These are phyloP conservation scores for Pandion haliaetus DNA, from an alignment of 2,113 vertebrate species.

Conservation along the genomic window DNA sequence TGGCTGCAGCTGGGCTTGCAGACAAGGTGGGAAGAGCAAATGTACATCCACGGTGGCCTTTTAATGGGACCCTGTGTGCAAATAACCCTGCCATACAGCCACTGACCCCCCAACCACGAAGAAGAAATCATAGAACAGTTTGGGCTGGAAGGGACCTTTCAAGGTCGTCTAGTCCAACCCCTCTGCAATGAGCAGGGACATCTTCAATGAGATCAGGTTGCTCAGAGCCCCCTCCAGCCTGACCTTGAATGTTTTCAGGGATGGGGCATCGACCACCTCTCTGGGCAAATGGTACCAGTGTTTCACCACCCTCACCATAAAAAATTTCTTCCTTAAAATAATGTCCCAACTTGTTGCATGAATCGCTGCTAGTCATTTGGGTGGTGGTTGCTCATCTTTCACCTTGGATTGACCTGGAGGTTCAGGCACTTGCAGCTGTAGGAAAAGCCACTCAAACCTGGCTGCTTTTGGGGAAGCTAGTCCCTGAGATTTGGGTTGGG, in stretches of 20 bases:
- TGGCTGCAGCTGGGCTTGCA: not conserved
- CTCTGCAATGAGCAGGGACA: not conserved
- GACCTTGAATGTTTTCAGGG: not conserved
- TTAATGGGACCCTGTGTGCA: not conserved
- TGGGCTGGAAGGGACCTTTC: not conserved
- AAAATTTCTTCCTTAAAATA: not conserved
- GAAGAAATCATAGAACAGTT: not conserved
- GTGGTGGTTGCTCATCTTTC: not conserved
- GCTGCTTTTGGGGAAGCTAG: not conserved
- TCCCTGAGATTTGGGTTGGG: not conserved
- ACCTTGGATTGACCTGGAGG: not conserved
- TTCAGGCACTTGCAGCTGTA: not conserved
- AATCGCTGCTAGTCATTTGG: not conserved
- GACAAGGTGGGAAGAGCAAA: not conserved
- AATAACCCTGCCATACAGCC: not conserved
- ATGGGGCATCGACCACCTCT: no score
- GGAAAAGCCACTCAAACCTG: not conserved
- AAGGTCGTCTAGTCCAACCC: not conserved
- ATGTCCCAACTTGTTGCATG: not conserved
- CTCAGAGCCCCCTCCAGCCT: not conserved
- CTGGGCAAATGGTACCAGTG: not conserved
- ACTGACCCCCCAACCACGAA: not conserved
- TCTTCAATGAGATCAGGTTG: not conserved
- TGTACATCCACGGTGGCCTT: not conserved
- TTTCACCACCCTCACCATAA: fast-evolving